phyloP scores from a whole-genome alignment of 2,797 vertebrate genomes.

The Discoglossus pictus region DNA sequence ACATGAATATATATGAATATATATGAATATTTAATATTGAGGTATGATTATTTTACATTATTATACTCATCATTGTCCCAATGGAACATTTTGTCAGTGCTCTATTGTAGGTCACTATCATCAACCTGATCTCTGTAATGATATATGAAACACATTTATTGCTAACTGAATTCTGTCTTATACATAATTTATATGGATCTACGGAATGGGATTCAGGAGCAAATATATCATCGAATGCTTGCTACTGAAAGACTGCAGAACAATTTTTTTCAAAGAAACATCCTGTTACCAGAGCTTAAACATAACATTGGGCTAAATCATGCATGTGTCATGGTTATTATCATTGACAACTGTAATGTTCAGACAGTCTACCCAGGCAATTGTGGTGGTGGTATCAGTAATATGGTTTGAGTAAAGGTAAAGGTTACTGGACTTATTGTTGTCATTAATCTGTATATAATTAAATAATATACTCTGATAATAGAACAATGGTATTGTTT shows the following conservation, averaged over 20 bases:
- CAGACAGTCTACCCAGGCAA: conserved; percentile 6
- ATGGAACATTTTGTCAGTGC: conserved; percentile 21
- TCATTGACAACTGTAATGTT: not conserved
- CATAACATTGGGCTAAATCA: conserved; percentile 9
- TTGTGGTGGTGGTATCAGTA: not conserved
- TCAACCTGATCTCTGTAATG: conserved; percentile 21
- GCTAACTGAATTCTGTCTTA: not conserved
- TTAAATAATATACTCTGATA: not conserved
- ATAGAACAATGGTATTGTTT: too few species aligned
- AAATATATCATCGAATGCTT: conserved; percentile 17
- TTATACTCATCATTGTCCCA: conserved; percentile 15
- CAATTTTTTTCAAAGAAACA: conserved; percentile 19
- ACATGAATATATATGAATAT: conserved; percentile 11
- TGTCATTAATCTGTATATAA: not conserved
- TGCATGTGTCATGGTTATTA: not conserved
- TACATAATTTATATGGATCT: conserved; percentile 34
- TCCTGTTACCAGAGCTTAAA: conserved; percentile 4
- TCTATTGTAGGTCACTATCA: conserved; percentile 19
- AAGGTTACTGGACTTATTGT: not conserved
- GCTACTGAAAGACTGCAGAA: conserved; percentile 1
- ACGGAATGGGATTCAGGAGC: conserved; percentile 2
- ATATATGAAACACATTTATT: conserved; percentile 32
- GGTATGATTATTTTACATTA: conserved; percentile 28
- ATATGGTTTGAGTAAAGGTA: not conserved
- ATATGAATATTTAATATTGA: conserved; percentile 18